A percentile compares a stretch with the other conserved stretches of the same genome.
phyloP scores from a whole-genome alignment of 2,797 vertebrate genomes.

The Acanthis flammea region DNA sequence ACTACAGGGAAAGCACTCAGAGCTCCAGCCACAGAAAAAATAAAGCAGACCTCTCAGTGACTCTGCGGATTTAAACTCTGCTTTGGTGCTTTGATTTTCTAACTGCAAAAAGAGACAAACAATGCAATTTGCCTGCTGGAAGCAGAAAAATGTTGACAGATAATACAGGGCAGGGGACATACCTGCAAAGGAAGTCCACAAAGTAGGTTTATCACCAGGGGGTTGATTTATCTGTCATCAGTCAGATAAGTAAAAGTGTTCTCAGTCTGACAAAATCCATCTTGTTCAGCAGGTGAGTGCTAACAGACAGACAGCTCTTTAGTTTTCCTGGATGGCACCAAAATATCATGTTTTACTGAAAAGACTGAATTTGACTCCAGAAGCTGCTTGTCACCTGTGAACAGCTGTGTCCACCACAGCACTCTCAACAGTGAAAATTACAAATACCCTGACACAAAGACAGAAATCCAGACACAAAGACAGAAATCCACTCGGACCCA shows the following conservation, averaged over 20 bases:
- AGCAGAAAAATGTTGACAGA: not conserved
- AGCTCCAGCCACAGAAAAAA: not conserved
- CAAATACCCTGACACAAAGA: not conserved
- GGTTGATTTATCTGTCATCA: constrained; percentile 1
- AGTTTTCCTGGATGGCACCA: not conserved
- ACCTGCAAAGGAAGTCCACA: not conserved
- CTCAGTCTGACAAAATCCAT: not conserved
- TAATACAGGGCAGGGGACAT: not conserved
- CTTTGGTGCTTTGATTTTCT: not conserved
- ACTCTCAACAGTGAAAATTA: not conserved
- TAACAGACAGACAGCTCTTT: not conserved
- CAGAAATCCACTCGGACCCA: not conserved
- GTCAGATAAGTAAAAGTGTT: not conserved
- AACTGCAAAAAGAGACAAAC: not conserved
- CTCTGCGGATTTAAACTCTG: not conserved
- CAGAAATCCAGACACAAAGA: not conserved
- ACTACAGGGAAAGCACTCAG: not conserved
- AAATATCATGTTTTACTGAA: not conserved
- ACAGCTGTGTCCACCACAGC: not conserved
- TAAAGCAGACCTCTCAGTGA: not conserved
- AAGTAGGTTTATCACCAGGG: not conserved
- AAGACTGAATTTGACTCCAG: not conserved
- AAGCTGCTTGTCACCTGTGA: not conserved
- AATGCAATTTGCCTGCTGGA: not conserved
- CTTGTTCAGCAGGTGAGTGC: not conserved